phyloP scores from a whole-genome alignment of 2,888 invertebrate species.

The Caenorhabditis panamensis region DNA sequence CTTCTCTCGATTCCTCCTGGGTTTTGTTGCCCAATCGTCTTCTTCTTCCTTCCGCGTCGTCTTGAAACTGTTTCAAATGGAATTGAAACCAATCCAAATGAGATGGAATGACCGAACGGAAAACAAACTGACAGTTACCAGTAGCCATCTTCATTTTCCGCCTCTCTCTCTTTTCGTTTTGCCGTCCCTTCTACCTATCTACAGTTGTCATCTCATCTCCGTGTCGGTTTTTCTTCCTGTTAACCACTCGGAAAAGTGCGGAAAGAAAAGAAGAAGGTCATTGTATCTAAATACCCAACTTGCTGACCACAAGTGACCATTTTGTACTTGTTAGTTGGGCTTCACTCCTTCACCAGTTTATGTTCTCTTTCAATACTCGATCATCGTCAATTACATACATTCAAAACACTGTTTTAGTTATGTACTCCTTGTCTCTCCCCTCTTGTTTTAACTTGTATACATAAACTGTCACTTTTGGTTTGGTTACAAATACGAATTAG shows the following conservation, averaged over 20 bases:
- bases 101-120: neutral
- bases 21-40: slow-evolving; percentile 1
- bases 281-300: neutral
- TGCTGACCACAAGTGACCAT: neutral
- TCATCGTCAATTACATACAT: slow-evolving; percentile 4
- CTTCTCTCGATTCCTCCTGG: slow-evolving; percentile 2
- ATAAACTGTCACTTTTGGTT: slow-evolving; percentile 44
- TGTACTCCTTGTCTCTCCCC: slow-evolving; percentile 27
- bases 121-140: neutral
- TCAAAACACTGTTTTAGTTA: slow-evolving; percentile 15
- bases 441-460: slow-evolving; percentile 23
- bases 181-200: slow-evolving; percentile 4
- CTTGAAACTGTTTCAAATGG: slow-evolving; percentile 2
- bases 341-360: neutral
- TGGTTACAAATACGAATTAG: slow-evolving; percentile 14
- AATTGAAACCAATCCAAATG: neutral
- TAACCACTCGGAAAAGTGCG: slow-evolving; percentile 20
- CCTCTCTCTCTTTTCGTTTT: neutral
- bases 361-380: neutral
- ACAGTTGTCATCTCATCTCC: slow-evolving; percentile 5
- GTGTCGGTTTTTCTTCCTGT: slow-evolving; percentile 5
- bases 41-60: too few species aligned
- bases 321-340: slow-evolving; percentile 1
- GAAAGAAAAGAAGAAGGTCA: slow-evolving; percentile 38
- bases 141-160: slow-evolving; percentile 9